Base-by-base conservation (phyloP, 2,888 invertebrate genomes). In the Trilocha varians region DNA sequence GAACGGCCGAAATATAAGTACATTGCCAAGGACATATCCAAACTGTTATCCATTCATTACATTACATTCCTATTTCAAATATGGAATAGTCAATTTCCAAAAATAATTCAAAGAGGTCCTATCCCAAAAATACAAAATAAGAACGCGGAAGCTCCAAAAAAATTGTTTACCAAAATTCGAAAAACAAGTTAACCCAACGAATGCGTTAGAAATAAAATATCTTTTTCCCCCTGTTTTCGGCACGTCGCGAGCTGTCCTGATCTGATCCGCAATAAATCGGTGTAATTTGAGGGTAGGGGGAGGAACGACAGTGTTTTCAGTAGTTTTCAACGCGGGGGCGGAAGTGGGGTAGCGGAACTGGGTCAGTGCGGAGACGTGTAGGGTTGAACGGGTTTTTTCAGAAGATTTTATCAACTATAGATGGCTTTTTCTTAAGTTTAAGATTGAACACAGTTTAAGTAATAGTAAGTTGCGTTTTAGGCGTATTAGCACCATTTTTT, bases 311-410 rank as follows among this genome's bases (percentile, higher is more conserved):
- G 25, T 25, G 25, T 55, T 58, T 58, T 49, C 57, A 55, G 47
- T 57, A 59, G 57, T 59, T 59, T 59, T 46, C 43, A 57, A 57
- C 57, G 53, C 57, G 57, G 62, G 58, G 53, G 44, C 43, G 47
- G 43, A 45, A 54, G 56, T 50, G 48, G 41, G 25, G 43, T 41
- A 45, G 39, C 25, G 34, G 43, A 15, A 16, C 32, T 32, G 34
- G 33, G 16, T 34, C 34, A 11, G 42, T 46, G 50, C 25, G 25
- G 5, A 11, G 25, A 25, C 25, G 25, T 11, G 11, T 25, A 25
- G 25, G 25, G 25, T 11, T 25, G 25, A 6, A 25, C 25, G 25
- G 25, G 11, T 25, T 1, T 5, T 25, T 25, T 9, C 25, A 9
- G n/a, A n/a, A n/a, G n/a, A 25, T 25, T 25, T 25, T 25, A 25